Base-by-base conservation (phyloP, 92 coral and sea anemone genomes). In the Nematostella vectensis region DNA sequence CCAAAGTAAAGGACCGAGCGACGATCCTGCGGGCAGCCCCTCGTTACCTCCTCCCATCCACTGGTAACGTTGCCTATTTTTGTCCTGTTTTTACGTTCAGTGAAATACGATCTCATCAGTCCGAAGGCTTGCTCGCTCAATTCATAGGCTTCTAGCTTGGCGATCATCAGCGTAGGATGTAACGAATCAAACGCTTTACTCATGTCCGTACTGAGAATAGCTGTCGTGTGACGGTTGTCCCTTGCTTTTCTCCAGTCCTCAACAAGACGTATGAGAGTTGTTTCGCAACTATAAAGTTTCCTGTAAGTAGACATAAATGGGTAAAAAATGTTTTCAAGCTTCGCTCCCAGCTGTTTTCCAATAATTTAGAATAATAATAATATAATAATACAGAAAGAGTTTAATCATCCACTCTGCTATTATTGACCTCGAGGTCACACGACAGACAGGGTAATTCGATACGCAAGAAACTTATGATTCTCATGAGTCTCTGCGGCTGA, bases 11-110 rank as follows among this genome's bases (percentile, higher is more conserved):
- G 74, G 84, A 30, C 78, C 78, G 23, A 69, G 42, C 36, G 75
- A 64, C 16, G 85, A 78, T 19, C 85, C 75, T 78, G 85, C 18
- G 74, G 85, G 57, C 74, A 64, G 15, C 85, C 79, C 53, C 70
- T 78, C 1, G 47, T 42, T 36, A 63, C 51, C 11, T 24, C 21
- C 28, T 22, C 20, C 74, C 80, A 73, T 31, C 31, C 40, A 48
- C 80, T 65, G 15, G 61, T 66, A 1, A 49, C 43, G 12, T 65
- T 21, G 2, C 59, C 70, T 12, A 76, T 23, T 26, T 59, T 58
- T 12, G 68, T 58, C 39, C 68, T 66, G 39, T 66, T 65, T 45
- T 47, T 26, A 11, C 68, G 67, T n/a, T 55, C 76, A 19, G 52
- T 43, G 55, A 75, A 68, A 40, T 68, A 75, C 26, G 70, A 68